phyloP scores from a whole-genome alignment of 2,797 vertebrate species.

The Pitangus sulphuratus region DNA sequence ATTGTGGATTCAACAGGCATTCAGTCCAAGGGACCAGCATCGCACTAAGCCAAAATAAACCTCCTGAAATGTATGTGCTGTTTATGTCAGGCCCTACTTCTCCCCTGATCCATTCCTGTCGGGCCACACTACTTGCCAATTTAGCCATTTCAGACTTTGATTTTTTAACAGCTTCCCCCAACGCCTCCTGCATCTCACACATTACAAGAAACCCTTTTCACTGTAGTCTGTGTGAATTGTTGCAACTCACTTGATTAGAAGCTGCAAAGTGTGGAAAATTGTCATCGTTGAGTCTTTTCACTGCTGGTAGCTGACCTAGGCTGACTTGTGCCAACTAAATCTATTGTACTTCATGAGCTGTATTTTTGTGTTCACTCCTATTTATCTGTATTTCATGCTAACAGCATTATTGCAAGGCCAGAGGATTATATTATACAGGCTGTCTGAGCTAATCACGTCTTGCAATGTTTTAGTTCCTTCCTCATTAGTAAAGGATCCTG shows the following conservation, averaged over 20 bases:
- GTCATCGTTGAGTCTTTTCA: neutral
- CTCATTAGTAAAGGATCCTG: neutral
- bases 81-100: slow-evolving; percentile 21
- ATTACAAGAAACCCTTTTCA: neutral
- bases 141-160: neutral
- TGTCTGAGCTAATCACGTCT: neutral
- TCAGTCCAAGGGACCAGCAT: neutral
- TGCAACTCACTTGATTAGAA: neutral
- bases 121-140: neutral
- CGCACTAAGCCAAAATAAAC: slow-evolving; percentile 40
- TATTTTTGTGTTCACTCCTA: neutral
- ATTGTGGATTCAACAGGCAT: slow-evolving; percentile 15
- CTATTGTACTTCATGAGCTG: neutral
- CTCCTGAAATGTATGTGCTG: neutral
- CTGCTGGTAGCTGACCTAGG: neutral
- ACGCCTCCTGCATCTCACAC: neutral
- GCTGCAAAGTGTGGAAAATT: neutral
- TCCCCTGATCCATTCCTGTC: neutral
- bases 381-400: neutral
- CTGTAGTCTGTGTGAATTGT: neutral
- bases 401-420: neutral
- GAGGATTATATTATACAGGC: slow-evolving; percentile 4
- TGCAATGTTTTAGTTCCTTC: slow-evolving; percentile 24
- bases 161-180: slow-evolving; percentile 3
- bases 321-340: neutral